Base-by-base conservation (phyloP, 2,113 vertebrate species). In the Lathamus discolor region DNA sequence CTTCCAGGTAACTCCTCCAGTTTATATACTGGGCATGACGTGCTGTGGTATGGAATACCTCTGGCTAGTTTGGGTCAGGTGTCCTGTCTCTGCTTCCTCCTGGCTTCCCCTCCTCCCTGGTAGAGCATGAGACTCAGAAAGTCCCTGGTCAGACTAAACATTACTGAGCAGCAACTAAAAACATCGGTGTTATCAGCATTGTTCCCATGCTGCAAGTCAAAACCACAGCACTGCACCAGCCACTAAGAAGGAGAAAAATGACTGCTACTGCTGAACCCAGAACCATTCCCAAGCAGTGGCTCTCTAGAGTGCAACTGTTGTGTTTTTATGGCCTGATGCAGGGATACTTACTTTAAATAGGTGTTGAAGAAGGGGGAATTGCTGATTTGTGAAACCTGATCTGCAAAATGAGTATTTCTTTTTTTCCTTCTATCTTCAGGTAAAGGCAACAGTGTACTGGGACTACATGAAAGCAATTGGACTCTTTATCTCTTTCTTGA, bases 401-500 rank as follows among this genome's bases (percentile, higher is more conserved):
- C 27, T 75, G 23, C 37, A 37, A n/a, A 83, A 23, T 35, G 3
- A 55, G 5, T 46, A 2, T 48, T 43, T 55, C 7, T 35, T 37
- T 28, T 31, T 49, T 7, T 8, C 11, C 33, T 77, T 81, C 28
- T 22, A 4, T 54, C 43, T 73, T 51, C 96, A 99, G 99, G 99
- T 99, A 78, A 99, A 99, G 96, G 95, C 99, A 7, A 91, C 98
- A 0, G 98, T 99, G 83, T 99, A 99, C 97, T 99, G 98, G 98
- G 97, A 98, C 37, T 99, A 99, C 92, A 97, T 99, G 98, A 99
- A 98, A 87, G 99, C 99, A 48, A 99, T 99, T 4, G 99, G 99
- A 3, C 93, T 99, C 31, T 94, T 93, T 17, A 97, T 99, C 63
- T 98, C 98, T 90, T 97, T 97, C 76, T 85, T 99, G 92, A 99